Base-by-base conservation (phyloP, 2,888 invertebrate species). In the Sinohyriopsis cumingii region DNA sequence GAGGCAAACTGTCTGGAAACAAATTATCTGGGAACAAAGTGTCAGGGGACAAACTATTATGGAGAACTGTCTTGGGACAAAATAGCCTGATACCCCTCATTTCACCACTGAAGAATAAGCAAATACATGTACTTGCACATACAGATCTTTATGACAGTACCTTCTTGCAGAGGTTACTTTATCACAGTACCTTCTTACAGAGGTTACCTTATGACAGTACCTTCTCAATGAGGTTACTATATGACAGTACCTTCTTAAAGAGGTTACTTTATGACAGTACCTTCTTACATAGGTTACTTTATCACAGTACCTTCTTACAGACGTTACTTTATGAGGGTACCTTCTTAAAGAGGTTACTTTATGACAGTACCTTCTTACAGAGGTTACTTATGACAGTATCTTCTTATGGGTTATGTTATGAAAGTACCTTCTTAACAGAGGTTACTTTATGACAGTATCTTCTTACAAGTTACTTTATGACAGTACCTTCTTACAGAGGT, bases 121-220 rank as follows among this genome's bases (percentile, higher is more conserved):
- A 65, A 12, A 57, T 24, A 65, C 22, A 64, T 19, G 25, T 15
- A 64, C 64, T 6, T 15, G 55, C 15, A 64, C 54, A 64, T 25
- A 9, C 55, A 60, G 3, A 60, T 24, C 7, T 24, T 28, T 6
- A 33, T 19, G 28, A 60, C 20, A 20, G 74, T 72, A 90, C 91
- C 86, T 91, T 86, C 74, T 87, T 84, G 74, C 90, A 88, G 22
- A 87, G 79, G 72, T 88, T 68, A 12, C 90, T 89, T 67, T n/a
- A n/a, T n/a, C n/a, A n/a, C n/a, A n/a, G 74, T 72, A 90, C 91
- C 86, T 91, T 86, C 74, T 87, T 84, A 75, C 90, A 88, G 22
- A 87, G 79, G 72, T 88, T 68, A 12, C 90, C n/a, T n/a, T n/a
- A n/a, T n/a, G n/a, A n/a, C n/a, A n/a, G 74, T 72, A 90, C 91